These are phyloP conservation scores for Brachionus manjavacas DNA, from an alignment of 1,140 invertebrate species.

Conservation along the genomic window DNA sequence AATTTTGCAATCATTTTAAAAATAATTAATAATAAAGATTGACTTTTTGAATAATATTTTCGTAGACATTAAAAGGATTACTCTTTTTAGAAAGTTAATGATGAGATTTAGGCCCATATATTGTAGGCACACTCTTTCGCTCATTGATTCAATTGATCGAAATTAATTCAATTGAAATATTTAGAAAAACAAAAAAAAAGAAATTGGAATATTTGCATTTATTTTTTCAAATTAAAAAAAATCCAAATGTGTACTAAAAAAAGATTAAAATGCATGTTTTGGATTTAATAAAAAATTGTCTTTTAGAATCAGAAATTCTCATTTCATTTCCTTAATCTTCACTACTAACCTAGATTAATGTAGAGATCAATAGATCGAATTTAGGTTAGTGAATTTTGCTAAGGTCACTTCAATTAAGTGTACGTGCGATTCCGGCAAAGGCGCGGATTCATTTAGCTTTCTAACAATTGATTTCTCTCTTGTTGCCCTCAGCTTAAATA, in stretches of 20 bases:
- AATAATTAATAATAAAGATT: constrained; percentile 38
- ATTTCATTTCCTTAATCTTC: background rate
- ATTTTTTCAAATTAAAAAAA: background rate
- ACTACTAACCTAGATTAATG: background rate
- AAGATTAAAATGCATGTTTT: background rate
- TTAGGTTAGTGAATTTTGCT: background rate
- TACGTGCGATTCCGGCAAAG: background rate
- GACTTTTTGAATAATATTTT: constrained; percentile 37
- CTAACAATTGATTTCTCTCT: background rate
- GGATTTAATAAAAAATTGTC: background rate
- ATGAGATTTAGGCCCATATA: background rate
- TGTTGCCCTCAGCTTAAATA: background rate
- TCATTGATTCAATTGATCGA: background rate
- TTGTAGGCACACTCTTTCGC: background rate
- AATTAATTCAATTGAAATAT: background rate
- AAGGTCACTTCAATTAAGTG: background rate
- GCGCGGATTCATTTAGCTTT: background rate
- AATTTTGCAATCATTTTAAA: constrained; percentile 27
- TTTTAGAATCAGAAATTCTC: background rate
- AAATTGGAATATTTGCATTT: background rate
- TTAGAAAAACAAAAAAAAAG: background rate
- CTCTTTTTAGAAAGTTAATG: background rate
- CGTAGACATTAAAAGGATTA: constrained; percentile 13
- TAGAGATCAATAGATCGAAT: background rate
- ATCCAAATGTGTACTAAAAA: background rate